Base-by-base conservation (phyloP, 1,140 invertebrate genomes). In the Ganaspis sp. region DNA sequence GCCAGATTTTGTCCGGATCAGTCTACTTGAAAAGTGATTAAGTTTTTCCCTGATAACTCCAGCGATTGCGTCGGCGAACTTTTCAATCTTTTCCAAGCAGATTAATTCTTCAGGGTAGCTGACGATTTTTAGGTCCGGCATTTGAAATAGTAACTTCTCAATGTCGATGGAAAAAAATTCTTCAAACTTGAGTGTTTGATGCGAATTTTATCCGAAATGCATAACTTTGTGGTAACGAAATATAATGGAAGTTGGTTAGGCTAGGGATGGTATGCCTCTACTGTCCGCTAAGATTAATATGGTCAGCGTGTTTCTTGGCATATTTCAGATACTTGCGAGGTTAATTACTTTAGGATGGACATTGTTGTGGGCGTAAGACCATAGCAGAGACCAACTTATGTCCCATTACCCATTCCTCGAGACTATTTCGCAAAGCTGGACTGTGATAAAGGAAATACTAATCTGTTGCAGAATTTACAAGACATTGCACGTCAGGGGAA, bases 251-350 rank as follows among this genome's bases (percentile, higher is more conserved):
- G 58, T 64, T 64, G 70, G 70, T 29, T 71, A 70, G 73, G 34
- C 72, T 72, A 4, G n/a, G 81, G 80, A 82, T 81, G 85, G 84
- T 85, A 89, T 89, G 83, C 82, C 69, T 54, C 49, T 69, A 42
- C 73, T 40, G 82, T 85, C 83, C 81, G 53, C 70, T 80, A 88
- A 88, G 87, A 89, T 89, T 88, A 90, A 88, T 89, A 86, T 86
- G 88, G 87, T 87, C 87, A 88, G 85, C 86, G 72, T 88, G 86
- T 89, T 90, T 89, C 89, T 90, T 90, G 87, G 83, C 84, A 87
- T 89, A 87, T 88, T 89, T 88, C 81, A 85, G 77, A 89, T 89
- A 89, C 86, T 89, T 89, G 78, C 49, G 58, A 85, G 86, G 86
- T 89, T 89, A 89, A 89, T 89, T 88, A 89, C 83, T 85, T 87